Base-by-base conservation (phyloP, 2,888 invertebrate species). In the Halictus quadricinctus region DNA sequence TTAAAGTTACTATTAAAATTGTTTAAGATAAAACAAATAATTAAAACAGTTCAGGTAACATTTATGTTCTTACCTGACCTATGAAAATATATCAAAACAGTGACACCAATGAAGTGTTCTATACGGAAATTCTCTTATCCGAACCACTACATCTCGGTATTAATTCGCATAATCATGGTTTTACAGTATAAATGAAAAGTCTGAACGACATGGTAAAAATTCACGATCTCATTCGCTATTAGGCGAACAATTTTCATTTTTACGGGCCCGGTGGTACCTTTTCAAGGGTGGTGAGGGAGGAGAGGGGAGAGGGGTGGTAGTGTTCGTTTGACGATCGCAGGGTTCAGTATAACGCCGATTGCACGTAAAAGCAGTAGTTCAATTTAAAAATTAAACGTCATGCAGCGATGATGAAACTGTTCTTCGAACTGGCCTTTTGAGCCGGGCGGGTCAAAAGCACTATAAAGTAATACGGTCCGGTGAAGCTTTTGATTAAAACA, bases 401-500 rank as follows among this genome's bases (percentile, higher is more conserved):
- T 41, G n/a, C 72, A 46, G n/a, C 64, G 13, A 21, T 72, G 76
- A 83, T 76, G 58, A 58, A 83, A 43, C 72, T n/a, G 66, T 66
- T 48, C 72, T 58, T 41, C 15, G 48, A 29, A 8, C 54, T 10
- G 25, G 58, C 46, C 21, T 54, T 81, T 73, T 60, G 18, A 15
- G 15, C 25, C 15, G 12, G 8, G 54, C 21, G 7, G 54, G 60
- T 29, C 29, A 13, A 73, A 54, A 64, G 21, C n/a, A 7, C 48
- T 50, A 25, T 64, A 82, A 82, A 72, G 60, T 70, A 72, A 60
- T 41, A 73, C n/a, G 46, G 29, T 54, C 50, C 76, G 50, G 58
- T 66, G 64, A 29, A 69, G 72, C 83, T 76, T 83, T 83, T 83
- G 76, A 76, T 83, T 83, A 72, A 72, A 64, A 21, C 8, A 21